A percentile compares a stretch with the other conserved stretches of the same genome.
Evolutionary conservation across 1,140 invertebrate genomes (phyloP).

Genomic region (Sitophilus oryzae): DNA sequence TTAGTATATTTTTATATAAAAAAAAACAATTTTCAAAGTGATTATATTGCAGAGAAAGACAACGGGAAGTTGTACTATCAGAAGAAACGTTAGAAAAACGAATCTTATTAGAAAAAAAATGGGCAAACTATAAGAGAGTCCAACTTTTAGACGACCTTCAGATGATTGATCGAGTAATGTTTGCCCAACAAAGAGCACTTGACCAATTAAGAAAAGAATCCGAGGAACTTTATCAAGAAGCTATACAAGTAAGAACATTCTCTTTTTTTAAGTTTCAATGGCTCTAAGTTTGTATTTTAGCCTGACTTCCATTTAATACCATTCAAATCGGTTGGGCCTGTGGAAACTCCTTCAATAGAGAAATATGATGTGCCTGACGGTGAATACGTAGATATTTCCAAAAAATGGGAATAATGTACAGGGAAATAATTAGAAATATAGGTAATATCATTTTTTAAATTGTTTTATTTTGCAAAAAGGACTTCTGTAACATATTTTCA

Average conservation of each 20-base stretch:
- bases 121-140: slow-evolving; percentile 61
- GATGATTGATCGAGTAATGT: slow-evolving; percentile 59
- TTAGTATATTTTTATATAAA: slow-evolving; percentile 45
- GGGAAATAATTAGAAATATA: no score
- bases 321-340: slow-evolving; percentile 60
- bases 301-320: slow-evolving; percentile 64
- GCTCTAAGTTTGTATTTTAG: slow-evolving; percentile 46
- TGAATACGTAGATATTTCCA: slow-evolving; percentile 75
- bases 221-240: slow-evolving; percentile 75
- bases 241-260: slow-evolving; percentile 59
- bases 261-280: slow-evolving; percentile 26
- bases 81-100: slow-evolving; percentile 50
- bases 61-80: slow-evolving; percentile 46
- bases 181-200: slow-evolving; percentile 69
- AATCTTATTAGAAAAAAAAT: slow-evolving; percentile 61
- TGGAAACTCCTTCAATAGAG: slow-evolving; percentile 70
- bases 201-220: slow-evolving; percentile 70
- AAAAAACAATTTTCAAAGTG: background rate
- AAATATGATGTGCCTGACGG: slow-evolving; percentile 75
- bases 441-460: no score
- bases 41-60: slow-evolving; percentile 49
- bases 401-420: slow-evolving; percentile 69
- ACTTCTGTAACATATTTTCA: no score
- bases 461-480: no score
- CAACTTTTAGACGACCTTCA: slow-evolving; percentile 59